phyloP scores from a whole-genome alignment of 1,140 invertebrate species.

The Apis mellifera region DNA sequence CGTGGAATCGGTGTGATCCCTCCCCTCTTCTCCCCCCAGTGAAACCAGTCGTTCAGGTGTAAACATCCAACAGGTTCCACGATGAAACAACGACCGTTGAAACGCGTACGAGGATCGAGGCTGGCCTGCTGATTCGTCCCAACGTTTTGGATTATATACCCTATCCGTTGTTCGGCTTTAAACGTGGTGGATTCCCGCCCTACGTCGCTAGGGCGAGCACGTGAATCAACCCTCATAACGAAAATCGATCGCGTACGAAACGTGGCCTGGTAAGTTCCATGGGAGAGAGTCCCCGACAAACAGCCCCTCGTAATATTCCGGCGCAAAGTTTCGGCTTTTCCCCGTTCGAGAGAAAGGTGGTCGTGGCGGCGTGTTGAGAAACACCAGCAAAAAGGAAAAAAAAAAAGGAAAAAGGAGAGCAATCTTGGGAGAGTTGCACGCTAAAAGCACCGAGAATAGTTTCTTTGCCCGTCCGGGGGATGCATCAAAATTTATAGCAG shows the following conservation, averaged over 20 bases:
- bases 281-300: not conserved
- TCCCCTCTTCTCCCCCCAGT: not conserved
- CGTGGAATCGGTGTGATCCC: not conserved
- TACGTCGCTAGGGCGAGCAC: slow-evolving; percentile 54
- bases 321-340: slow-evolving; percentile 12
- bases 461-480: slow-evolving; percentile 5
- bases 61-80: slow-evolving; percentile 29
- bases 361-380: not conserved
- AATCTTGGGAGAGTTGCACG: slow-evolving; percentile 45
- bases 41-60: slow-evolving; percentile 33
- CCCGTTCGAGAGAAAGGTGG: not conserved
- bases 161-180: slow-evolving; percentile 28
- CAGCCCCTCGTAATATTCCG: slow-evolving; percentile 19
- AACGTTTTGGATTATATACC: slow-evolving; percentile 57
- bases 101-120: not conserved
- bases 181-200: slow-evolving; percentile 60
- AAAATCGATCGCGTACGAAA: slow-evolving; percentile 60
- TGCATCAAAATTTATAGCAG: slow-evolving; percentile 25
- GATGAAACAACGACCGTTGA: not conserved
- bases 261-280: slow-evolving; percentile 59
- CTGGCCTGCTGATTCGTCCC: slow-evolving; percentile 12
- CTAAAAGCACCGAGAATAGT: slow-evolving; percentile 13
- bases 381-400: not conserved
- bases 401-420: slow-evolving; percentile 50
- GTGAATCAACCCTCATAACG: slow-evolving; percentile 59